Evolutionary conservation across 2,888 invertebrate species (phyloP).

Genomic region (Sesamia inferens): DNA sequence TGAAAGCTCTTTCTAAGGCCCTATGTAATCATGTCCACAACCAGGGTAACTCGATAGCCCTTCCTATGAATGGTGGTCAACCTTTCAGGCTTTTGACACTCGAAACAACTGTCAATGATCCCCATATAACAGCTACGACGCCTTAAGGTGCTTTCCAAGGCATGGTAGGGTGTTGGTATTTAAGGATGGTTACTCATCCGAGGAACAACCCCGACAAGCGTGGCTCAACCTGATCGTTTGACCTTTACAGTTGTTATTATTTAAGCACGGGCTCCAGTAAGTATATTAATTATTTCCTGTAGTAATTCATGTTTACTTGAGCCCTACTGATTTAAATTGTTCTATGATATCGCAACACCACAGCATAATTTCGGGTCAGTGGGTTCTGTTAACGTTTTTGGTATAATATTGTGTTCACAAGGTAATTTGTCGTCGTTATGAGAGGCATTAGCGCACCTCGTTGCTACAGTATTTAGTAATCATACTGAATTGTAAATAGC

Average conservation of each 20-base stretch:
- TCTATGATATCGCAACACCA: neutral
- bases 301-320: neutral
- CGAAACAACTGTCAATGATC: neutral
- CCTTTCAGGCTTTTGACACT: neutral
- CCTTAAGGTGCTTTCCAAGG: neutral
- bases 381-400: constrained; percentile 24
- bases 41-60: neutral
- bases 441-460: constrained; percentile 22
- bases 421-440: constrained; percentile 38
- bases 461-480: constrained; percentile 27
- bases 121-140: neutral
- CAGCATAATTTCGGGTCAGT: constrained; percentile 12
- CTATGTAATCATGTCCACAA: neutral
- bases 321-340: neutral
- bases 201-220: neutral
- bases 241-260: neutral
- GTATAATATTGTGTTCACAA: constrained; percentile 27
- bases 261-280: neutral
- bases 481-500: constrained; percentile 26
- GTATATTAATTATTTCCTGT: neutral
- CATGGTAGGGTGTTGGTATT: neutral
- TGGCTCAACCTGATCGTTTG: neutral
- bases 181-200: neutral
- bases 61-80: too few species aligned
- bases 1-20: neutral